Percentiles rank a stretch among this genome's conserved stretches.
Conservation (phyloP, 2,888 invertebrate genomes). For the Erebia aethiops region DNA sequence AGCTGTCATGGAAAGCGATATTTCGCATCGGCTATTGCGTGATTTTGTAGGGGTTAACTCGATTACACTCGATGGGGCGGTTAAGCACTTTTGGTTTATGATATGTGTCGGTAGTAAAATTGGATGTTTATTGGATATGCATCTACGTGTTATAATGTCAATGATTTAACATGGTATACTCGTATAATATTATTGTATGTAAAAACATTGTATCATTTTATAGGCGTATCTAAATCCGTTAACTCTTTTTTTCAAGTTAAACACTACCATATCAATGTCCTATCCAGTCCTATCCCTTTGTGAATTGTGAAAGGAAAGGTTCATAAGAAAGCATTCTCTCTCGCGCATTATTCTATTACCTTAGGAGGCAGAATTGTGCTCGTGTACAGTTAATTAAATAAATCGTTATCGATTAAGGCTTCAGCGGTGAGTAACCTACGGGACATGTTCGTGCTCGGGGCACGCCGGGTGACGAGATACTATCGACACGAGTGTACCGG, state of each 20-base stretch:
- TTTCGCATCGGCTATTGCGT: slow-evolving; percentile 65
- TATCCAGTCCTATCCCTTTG: slow-evolving; percentile 9
- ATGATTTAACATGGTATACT: not conserved
- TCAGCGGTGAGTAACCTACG: slow-evolving; percentile 45
- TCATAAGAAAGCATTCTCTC: slow-evolving; percentile 32
- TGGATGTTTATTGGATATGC: slow-evolving; percentile 28
- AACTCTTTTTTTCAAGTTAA: not conserved
- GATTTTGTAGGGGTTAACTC: slow-evolving; percentile 72
- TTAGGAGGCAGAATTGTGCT: slow-evolving; percentile 42
- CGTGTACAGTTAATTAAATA: slow-evolving; percentile 48
- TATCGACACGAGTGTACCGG: slow-evolving; percentile 58
- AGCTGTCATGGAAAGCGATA: slow-evolving; percentile 65
- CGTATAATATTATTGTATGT: not conserved
- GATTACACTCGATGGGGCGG: slow-evolving; percentile 64
- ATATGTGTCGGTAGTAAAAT: slow-evolving; percentile 42
- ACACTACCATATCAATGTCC: slow-evolving; percentile 6
- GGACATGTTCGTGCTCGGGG: slow-evolving; percentile 57
- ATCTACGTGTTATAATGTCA: not conserved
- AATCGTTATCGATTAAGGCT: slow-evolving; percentile 47
- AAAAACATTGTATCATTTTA: not conserved
- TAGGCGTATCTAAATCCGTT: not conserved
- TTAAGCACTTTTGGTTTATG: slow-evolving; percentile 57
- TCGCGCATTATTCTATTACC: slow-evolving; percentile 38
- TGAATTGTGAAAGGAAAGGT: slow-evolving; percentile 24
- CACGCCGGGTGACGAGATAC: slow-evolving; percentile 70